Conservation (phyloP, 2,888 invertebrate genomes). For the Syrista parreyssii region DNA sequence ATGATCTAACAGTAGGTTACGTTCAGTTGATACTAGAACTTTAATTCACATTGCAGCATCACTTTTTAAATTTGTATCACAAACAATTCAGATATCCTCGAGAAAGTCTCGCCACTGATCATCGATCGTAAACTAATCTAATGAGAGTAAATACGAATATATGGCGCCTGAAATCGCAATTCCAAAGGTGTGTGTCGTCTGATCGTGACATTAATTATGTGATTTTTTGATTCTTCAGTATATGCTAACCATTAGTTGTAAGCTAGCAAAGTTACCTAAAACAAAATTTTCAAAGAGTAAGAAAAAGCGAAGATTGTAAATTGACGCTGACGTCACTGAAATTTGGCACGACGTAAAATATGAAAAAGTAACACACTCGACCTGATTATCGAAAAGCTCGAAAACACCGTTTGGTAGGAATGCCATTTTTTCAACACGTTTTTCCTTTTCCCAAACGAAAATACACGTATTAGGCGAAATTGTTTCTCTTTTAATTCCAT, state of each 20-base stretch:
- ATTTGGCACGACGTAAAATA: not conserved
- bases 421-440: not conserved
- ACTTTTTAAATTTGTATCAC: not conserved
- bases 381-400: not conserved
- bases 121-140: not conserved
- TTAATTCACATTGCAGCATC: not conserved
- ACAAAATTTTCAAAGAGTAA: not conserved
- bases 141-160: not conserved
- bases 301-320: not conserved
- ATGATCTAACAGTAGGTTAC: not conserved
- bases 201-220: constrained; percentile 39
- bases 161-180: not conserved
- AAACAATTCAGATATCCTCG: not conserved
- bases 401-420: not conserved
- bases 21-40: not conserved
- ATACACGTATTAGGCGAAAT: not conserved
- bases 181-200: constrained; percentile 29
- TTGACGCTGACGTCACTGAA: not conserved
- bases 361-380: not conserved
- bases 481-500: not conserved
- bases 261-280: constrained; percentile 30
- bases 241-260: constrained; percentile 48
- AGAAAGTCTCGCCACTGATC: not conserved
- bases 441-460: not conserved
- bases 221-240: constrained; percentile 43